Base-by-base conservation (phyloP, 2,888 invertebrate species). In the Melolontha melolontha region DNA sequence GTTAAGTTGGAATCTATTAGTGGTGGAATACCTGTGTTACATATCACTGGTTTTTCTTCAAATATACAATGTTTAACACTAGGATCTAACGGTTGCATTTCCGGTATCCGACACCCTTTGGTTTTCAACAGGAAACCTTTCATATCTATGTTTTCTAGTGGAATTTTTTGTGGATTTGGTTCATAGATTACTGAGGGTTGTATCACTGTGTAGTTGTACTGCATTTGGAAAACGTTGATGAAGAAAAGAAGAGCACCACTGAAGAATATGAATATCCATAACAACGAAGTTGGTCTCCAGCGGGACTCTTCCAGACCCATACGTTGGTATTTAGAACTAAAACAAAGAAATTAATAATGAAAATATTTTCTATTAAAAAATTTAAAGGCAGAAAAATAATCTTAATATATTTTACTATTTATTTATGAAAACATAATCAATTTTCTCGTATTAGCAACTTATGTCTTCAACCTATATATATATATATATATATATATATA, bases 91-190 rank as follows among this genome's bases (percentile, higher is more conserved):
- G 91, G 87, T 72, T 87, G 85, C 74, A 91, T 81, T 1, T 86
- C 86, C 0, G 91, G 90, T 72, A 92, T 91, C 8, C 87, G 87
- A 77, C 92, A 92, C 17, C 91, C 91, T 68, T 85, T 82, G 7
- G 89, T 91, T 76, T 87, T 85, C 59, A 91, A 72, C 8, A 80
- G 64, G 63, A 78, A 74, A 2, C 72, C 73, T 44, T 69, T 71
- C 66, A 68, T 44, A 16, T 42, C 42, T 5, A 41, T 8, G n/a
- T 72, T 70, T n/a, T 42, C 44, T 2, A 7, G 5, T 0, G 14
- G 22, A 6, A 11, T 6, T 27, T 6, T 10, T 14, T 12, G 44
- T 1, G 14, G 29, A 1, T 40, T 44, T 1, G 14, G 42, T 12
- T 64, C 52, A 22, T 40, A 22, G 59, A 67, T 52, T 14, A 42